Evolutionary conservation across 2,113 vertebrate genomes (phyloP).

Genomic region (Alligator sinensis): DNA sequence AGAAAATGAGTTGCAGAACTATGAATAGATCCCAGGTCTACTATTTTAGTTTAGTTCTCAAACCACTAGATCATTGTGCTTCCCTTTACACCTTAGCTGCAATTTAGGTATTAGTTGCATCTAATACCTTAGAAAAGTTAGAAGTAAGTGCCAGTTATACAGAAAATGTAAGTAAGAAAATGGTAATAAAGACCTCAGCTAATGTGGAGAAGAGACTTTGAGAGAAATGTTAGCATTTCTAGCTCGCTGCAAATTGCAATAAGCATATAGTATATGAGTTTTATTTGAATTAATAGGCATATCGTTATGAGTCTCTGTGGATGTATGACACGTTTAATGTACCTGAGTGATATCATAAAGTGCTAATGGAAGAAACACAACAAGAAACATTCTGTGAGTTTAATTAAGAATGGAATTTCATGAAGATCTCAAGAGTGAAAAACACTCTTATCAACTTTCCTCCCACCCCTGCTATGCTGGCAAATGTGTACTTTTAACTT

Average conservation of each 20-base stretch:
- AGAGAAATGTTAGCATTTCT: background rate
- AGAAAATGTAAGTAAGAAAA: background rate
- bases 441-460: background rate
- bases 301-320: background rate
- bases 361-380: constrained; percentile 18
- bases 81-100: background rate
- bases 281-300: constrained; percentile 32
- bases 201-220: background rate
- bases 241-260: background rate
- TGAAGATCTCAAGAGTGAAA: constrained; percentile 3
- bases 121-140: background rate
- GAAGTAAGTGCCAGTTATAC: background rate
- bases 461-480: background rate
- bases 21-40: background rate
- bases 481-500: constrained; percentile 17
- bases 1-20: fast-evolving
- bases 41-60: background rate
- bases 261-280: background rate
- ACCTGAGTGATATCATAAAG: constrained; percentile 25
- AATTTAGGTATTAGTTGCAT: background rate
- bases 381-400: constrained; percentile 25
- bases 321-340: constrained; percentile 33
- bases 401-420: constrained; percentile 54
- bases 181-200: background rate
- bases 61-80: background rate